Evolutionary conservation across 1,140 invertebrate species (phyloP), one percentile per base, ranked within the genome.

Genomic region (Bombus sylvicola): DNA sequence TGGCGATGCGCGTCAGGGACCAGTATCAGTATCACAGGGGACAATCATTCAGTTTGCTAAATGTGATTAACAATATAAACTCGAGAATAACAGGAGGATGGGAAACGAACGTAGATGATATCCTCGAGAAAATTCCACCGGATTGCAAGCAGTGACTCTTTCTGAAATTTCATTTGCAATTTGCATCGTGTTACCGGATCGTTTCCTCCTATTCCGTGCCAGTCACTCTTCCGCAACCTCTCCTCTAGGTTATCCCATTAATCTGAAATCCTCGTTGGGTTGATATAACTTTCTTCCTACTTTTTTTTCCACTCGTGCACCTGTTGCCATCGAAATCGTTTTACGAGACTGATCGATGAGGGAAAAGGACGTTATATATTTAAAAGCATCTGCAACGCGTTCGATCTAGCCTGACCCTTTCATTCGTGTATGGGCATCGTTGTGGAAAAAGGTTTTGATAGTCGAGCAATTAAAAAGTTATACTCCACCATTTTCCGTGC

Each of bases 251-350:
- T 88, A 86, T 80, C 74, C 87, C 83, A 83, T 89, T 88, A 89
- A 89, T 89, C 83, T 85, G 88, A 82, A 88, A 89, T 88, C 83
- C 88, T 88, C 87, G 83, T 73, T 74, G 87, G 83, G 68, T 74
- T 73, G 83, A 88, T 86, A 74, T 73, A 77, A 79, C 62, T 77
- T 81, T 34, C 43, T 73, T 57, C 53, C 62, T 57, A 28, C 18
- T 25, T 78, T 83, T 71, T 79, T 43, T 87, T 71, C 41, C 37
- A 47, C 47, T 81, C 41, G 76, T 82, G 88, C 88, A 89, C 88
- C 88, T 89, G 88, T 89, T 89, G 88, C 88, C 87, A 73, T 4
- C 74, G 53, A 88, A 88, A 86, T 88, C 87, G 69, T 79, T 81
- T 88, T 47, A 66, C 82, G 47, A 57, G 69, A 37, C 31, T 88